Percentiles rank a stretch among this genome's conserved stretches.
Evolutionary conservation across 2,888 invertebrate genomes (phyloP).

Genomic region (Carcina quercana): DNA sequence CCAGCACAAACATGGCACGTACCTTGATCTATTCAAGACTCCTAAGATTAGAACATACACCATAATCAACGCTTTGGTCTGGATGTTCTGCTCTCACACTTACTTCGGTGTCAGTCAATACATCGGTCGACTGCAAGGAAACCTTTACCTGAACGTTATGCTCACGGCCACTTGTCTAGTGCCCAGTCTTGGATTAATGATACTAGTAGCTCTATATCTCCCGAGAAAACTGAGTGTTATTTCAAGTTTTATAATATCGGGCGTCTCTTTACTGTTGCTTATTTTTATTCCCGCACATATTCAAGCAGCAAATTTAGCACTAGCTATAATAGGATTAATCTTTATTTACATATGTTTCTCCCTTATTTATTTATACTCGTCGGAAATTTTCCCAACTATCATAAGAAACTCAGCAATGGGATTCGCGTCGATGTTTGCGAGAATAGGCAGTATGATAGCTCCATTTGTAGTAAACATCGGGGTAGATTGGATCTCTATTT

Average conservation of each 20-base stretch:
- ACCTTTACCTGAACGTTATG: conserved; percentile 87
- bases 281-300: conserved; percentile 42
- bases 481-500: conserved; percentile 50
- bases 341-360: conserved; percentile 82
- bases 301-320: conserved; percentile 70
- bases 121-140: conserved; percentile 82
- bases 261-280: conserved; percentile 43
- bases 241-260: conserved; percentile 40
- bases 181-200: conserved; percentile 43
- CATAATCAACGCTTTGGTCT: conserved; percentile 79
- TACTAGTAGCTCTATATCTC: conserved; percentile 41
- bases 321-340: conserved; percentile 83
- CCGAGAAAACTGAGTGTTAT: conserved; percentile 44
- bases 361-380: conserved; percentile 80
- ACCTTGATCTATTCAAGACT: conserved; percentile 79
- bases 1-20: conserved; percentile 36
- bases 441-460: conserved; percentile 80
- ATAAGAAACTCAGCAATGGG: conserved; percentile 86
- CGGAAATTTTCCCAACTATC: conserved; percentile 87
- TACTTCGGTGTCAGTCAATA: conserved; percentile 90
- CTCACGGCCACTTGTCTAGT: conserved; percentile 71
- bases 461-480: conserved; percentile 78
- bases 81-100: conserved; percentile 86
- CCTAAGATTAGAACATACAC: conserved; percentile 80
- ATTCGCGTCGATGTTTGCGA: conserved; percentile 79